These are phyloP conservation scores for Rhagoletis zephyria DNA, from an alignment of 1,140 invertebrate species.

Conservation along the genomic window DNA sequence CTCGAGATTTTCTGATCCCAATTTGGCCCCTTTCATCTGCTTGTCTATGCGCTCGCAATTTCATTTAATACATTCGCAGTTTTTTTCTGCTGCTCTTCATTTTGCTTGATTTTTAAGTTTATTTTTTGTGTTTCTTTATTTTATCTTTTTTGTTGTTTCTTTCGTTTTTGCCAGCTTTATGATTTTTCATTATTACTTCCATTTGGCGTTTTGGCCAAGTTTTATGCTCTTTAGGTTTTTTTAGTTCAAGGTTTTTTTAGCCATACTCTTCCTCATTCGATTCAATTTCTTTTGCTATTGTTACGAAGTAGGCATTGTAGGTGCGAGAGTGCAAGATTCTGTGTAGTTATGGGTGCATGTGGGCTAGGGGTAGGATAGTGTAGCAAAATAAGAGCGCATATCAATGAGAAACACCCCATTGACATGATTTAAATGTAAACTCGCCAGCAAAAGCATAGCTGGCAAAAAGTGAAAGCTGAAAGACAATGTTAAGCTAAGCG, in stretches of 20 bases:
- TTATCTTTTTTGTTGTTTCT: background rate
- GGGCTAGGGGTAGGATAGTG: background rate
- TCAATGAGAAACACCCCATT: background rate
- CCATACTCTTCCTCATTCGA: background rate
- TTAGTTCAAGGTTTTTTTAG: conserved; percentile 28
- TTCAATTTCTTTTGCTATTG: conserved; percentile 27
- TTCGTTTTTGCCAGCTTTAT: background rate
- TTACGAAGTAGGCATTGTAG: background rate
- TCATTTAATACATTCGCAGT: conserved; percentile 26
- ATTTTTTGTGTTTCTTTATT: background rate
- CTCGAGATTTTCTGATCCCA: conserved; percentile 39
- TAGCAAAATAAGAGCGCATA: background rate
- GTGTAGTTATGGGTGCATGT: background rate
- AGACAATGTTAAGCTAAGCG: background rate
- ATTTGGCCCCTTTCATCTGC: conserved; percentile 34
- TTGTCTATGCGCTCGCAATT: conserved; percentile 19
- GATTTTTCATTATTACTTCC: conserved; percentile 18
- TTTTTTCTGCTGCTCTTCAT: background rate
- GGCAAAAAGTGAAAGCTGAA: conserved; percentile 14
- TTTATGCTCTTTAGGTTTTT: conserved; percentile 6
- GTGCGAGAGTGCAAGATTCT: background rate
- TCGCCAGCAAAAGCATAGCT: background rate
- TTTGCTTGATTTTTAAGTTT: background rate
- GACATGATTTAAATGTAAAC: conserved; percentile 29
- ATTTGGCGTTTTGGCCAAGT: background rate